Conservation (phyloP, 2,888 invertebrate species). For the Nymphalis polychloros region DNA sequence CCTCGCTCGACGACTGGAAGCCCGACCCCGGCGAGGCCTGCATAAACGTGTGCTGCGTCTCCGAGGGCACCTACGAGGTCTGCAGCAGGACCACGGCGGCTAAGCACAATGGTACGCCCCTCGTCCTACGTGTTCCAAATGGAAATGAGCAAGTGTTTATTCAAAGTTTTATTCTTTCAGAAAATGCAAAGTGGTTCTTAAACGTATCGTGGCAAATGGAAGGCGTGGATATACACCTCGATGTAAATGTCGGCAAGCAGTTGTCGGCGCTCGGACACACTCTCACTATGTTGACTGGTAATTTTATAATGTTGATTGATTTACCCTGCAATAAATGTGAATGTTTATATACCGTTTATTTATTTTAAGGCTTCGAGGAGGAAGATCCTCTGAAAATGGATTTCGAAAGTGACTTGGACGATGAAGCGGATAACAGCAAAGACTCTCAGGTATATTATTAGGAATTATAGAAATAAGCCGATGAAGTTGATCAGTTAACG, state of each 20-base stretch:
- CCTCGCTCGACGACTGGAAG: slow-evolving; percentile 98
- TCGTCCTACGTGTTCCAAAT: not conserved
- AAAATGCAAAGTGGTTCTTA: slow-evolving; percentile 98
- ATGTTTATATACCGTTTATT: not conserved
- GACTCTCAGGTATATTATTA: slow-evolving; percentile 72
- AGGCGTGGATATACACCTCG: slow-evolving; percentile 97
- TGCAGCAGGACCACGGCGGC: slow-evolving; percentile 95
- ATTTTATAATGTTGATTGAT: not conserved
- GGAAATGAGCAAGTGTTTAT: not conserved
- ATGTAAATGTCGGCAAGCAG: slow-evolving; percentile 97
- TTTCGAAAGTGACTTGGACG: slow-evolving; percentile 90
- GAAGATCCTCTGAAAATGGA: slow-evolving; percentile 87
- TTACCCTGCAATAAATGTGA: not conserved
- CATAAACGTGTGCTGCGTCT: slow-evolving; percentile 97
- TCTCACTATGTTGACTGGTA: slow-evolving; percentile 95
- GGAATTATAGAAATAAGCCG: not conserved
- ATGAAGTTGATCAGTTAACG: too few relatives aligned
- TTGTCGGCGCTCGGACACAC: slow-evolving; percentile 97
- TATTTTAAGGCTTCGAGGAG: slow-evolving; percentile 85
- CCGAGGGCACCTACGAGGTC: slow-evolving; percentile 99
- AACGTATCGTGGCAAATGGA: slow-evolving; percentile 99
- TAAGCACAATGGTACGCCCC: slow-evolving; percentile 85
- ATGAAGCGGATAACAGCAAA: slow-evolving; percentile 84
- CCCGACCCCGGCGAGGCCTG: slow-evolving; percentile 91
- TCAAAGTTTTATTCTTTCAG: slow-evolving; percentile 62